Evolutionary conservation across 1,140 invertebrate genomes (phyloP).

Genomic region (Wiebesia pumilae): DNA sequence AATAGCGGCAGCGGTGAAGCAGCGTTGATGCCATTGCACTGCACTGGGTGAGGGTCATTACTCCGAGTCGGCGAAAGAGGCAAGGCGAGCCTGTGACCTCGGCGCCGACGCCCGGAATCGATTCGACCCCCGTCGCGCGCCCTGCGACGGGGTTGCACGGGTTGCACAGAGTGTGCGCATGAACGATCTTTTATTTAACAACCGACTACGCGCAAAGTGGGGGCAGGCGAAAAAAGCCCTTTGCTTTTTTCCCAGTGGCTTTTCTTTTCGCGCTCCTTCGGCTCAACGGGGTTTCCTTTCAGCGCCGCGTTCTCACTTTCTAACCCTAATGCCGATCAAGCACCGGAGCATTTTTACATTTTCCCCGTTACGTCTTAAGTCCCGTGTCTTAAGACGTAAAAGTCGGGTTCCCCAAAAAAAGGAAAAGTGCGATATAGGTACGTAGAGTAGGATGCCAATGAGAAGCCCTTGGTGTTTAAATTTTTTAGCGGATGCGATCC

Average conservation of each 20-base stretch:
- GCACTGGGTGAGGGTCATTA: constrained; percentile 76
- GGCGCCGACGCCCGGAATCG: constrained; percentile 74
- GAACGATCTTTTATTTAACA: constrained; percentile 27
- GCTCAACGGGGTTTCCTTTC: background rate
- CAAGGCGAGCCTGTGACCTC: constrained; percentile 74
- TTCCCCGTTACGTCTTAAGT: constrained; percentile 6
- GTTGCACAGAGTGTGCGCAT: constrained; percentile 58
- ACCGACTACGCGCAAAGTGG: background rate
- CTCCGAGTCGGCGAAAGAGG: constrained; percentile 63
- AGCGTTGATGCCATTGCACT: constrained; percentile 72
- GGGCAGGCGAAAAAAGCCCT: background rate
- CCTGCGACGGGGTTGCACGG: constrained; percentile 59
- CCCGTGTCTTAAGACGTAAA: no score
- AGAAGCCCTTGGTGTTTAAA: background rate
- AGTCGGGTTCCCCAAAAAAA: no score
- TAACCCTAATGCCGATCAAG: background rate
- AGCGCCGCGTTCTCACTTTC: background rate
- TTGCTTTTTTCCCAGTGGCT: background rate
- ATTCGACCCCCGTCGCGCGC: constrained; percentile 59
- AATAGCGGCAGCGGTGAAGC: background rate
- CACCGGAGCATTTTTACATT: background rate
- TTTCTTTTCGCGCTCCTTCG: background rate
- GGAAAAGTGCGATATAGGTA: background rate
- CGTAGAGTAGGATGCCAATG: background rate
- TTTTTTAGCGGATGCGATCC: background rate